Percentiles rank a stretch among this genome's conserved stretches.
phyloP scores from a whole-genome alignment of 2,888 invertebrate species.

The Acronicta leporina region DNA sequence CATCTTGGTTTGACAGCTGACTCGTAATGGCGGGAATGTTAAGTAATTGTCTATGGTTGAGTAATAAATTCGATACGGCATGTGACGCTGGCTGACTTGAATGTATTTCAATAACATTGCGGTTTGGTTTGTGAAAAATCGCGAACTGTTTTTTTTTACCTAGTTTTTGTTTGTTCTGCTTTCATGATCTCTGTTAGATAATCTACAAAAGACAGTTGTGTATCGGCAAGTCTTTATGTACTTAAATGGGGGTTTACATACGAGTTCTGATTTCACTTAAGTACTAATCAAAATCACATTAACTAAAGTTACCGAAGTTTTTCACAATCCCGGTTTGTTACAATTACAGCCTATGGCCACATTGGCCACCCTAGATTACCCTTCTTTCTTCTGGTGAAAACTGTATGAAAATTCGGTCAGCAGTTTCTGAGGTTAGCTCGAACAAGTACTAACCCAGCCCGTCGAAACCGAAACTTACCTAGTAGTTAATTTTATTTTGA shows the following conservation, averaged over 20 bases:
- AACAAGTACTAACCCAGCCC: too few species aligned
- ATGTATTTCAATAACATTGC: slow-evolving; percentile 57
- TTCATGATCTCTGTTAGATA: slow-evolving; percentile 12
- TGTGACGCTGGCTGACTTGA: slow-evolving; percentile 60
- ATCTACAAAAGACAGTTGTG: neutral
- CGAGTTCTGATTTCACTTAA: too few species aligned
- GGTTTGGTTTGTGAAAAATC: slow-evolving; percentile 47
- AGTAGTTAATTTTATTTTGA: neutral
- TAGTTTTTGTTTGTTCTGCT: neutral
- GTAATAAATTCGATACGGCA: slow-evolving; percentile 71
- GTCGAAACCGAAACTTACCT: too few species aligned
- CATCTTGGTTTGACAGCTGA: slow-evolving; percentile 74
- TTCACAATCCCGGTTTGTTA: too few species aligned
- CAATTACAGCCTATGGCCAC: too few species aligned
- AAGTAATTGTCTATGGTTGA: slow-evolving; percentile 75
- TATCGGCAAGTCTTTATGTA: slow-evolving; percentile 1
- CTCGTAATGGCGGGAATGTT: slow-evolving; percentile 71
- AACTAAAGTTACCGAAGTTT: too few species aligned
- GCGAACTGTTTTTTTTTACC: neutral
- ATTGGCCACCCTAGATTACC: too few species aligned
- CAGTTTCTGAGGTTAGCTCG: too few species aligned
- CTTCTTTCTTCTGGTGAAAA: too few species aligned
- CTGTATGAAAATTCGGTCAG: too few species aligned
- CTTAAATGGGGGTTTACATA: neutral
- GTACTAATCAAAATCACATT: too few species aligned